phyloP scores from a whole-genome alignment of 1,140 invertebrate species.

The Bombus ignitus region DNA sequence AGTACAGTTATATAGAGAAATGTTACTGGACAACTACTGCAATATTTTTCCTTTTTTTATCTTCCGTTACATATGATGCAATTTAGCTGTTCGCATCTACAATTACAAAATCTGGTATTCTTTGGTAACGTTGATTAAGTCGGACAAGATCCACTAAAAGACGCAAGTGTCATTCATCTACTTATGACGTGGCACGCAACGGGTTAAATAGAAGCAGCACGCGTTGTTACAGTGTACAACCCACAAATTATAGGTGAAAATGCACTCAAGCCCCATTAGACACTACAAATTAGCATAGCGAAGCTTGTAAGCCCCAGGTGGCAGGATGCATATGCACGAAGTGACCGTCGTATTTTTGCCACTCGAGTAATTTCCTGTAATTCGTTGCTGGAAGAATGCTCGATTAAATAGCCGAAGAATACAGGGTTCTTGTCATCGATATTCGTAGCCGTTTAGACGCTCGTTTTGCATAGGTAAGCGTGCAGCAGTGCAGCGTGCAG shows the following conservation, averaged over 20 bases:
- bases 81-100: neutral
- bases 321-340: constrained; percentile 58
- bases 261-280: constrained; percentile 36
- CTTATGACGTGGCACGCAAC: neutral
- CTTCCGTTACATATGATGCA: too few relatives aligned
- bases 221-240: neutral
- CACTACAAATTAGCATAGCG: constrained; percentile 35
- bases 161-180: neutral
- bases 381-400: constrained; percentile 35
- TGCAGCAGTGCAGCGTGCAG: neutral
- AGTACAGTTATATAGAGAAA: too few relatives aligned
- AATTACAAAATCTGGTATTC: neutral
- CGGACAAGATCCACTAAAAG: neutral
- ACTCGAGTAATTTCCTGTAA: constrained; percentile 51
- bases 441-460: neutral
- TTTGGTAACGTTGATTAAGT: neutral
- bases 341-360: constrained; percentile 54
- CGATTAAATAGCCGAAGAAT: neutral
- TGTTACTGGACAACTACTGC: too few relatives aligned
- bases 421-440: neutral
- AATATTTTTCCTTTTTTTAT: too few relatives aligned
- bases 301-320: constrained; percentile 31
- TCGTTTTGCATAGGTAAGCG: constrained; percentile 11
- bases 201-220: neutral
- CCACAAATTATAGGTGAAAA: constrained; percentile 18